A percentile compares a stretch with the other conserved stretches of the same genome.
Conservation (phyloP, 2,888 invertebrate species). For the Pyrocoelia pectoralis region DNA sequence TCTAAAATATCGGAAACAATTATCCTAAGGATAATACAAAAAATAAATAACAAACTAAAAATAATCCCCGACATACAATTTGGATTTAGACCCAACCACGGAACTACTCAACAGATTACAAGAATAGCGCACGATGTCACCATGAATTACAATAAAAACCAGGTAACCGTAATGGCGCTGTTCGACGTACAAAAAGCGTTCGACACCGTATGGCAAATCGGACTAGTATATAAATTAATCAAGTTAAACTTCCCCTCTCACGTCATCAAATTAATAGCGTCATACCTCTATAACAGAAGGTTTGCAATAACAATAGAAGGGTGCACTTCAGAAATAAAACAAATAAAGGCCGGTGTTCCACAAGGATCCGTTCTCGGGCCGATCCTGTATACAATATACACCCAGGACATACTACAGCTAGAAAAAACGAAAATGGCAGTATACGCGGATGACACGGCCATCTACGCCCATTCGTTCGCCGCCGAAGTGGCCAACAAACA, state of each 20-base stretch:
- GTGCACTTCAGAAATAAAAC: not conserved
- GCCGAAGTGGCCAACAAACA: constrained; percentile 38
- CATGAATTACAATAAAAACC: constrained; percentile 41
- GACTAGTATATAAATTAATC: constrained; percentile 32
- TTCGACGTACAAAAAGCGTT: constrained; percentile 47
- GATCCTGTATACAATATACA: constrained; percentile 32
- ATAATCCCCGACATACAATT: constrained; percentile 39
- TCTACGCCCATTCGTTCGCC: constrained; percentile 38
- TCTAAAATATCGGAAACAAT: constrained; percentile 34
- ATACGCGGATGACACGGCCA: constrained; percentile 42
- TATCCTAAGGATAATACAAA: constrained; percentile 18
- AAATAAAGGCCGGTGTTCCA: constrained; percentile 32
- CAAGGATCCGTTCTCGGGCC: constrained; percentile 37
- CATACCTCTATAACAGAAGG: constrained; percentile 1
- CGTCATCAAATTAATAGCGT: not conserved
- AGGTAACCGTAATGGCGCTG: constrained; percentile 43
- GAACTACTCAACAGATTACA: constrained; percentile 44
- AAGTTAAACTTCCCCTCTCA: not conserved
- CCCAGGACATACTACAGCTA: constrained; percentile 34
- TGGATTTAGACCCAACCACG: constrained; percentile 46
- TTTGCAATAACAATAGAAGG: not conserved
- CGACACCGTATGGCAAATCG: constrained; percentile 48
- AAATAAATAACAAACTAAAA: constrained; percentile 16
- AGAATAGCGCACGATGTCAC: constrained; percentile 42
- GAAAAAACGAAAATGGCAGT: constrained; percentile 29